Evolutionary conservation across 2,888 invertebrate species (phyloP).

Genomic region (Noctua janthina): DNA sequence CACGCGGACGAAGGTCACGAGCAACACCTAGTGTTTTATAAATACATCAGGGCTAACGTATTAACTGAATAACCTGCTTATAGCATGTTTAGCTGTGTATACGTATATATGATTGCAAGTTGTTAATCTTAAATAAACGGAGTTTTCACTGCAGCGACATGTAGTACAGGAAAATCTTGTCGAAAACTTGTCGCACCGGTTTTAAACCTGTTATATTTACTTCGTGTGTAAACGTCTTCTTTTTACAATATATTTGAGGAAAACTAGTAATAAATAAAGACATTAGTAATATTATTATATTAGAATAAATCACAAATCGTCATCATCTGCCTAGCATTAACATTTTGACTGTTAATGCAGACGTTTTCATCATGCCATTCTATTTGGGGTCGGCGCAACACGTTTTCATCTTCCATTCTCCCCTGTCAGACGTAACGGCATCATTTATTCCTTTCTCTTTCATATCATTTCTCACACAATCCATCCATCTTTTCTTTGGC

Average conservation of each 20-base stretch:
- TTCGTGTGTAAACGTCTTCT: background rate
- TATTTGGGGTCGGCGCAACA: no score
- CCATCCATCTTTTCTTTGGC: no score
- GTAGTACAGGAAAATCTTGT: background rate
- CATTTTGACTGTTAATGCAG: no score
- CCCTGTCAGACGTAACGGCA: no score
- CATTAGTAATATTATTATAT: no score
- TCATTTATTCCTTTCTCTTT: no score
- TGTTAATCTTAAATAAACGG: slow-evolving; percentile 72
- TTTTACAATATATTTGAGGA: background rate
- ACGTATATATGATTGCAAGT: slow-evolving; percentile 40
- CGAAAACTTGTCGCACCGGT: background rate
- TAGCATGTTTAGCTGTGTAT: slow-evolving; percentile 14
- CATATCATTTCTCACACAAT: no score
- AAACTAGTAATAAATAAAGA: background rate
- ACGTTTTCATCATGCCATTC: no score
- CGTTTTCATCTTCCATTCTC: no score
- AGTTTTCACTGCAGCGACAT: slow-evolving; percentile 57
- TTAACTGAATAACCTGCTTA: slow-evolving; percentile 47
- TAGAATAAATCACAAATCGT: no score
- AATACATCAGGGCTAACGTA: slow-evolving; percentile 17
- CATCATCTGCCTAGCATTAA: no score
- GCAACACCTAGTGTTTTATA: background rate
- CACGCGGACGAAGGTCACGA: no score
- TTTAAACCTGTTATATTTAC: background rate